Evolutionary conservation across 1,140 invertebrate genomes (phyloP), one percentile per base, ranked within the genome.

Genomic region (Zaprionus capensis): DNA sequence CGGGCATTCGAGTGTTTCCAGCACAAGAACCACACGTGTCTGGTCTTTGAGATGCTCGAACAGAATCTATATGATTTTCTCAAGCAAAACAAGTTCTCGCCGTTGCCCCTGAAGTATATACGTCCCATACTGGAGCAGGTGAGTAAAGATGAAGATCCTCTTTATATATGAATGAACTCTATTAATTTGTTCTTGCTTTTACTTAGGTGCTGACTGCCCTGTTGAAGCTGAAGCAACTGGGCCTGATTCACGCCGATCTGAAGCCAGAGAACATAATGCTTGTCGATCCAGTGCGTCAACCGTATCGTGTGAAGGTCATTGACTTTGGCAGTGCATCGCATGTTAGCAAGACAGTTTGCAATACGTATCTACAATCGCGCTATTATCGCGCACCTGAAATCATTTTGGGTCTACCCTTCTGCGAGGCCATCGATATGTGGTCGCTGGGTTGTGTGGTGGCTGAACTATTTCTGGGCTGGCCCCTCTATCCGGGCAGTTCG

Each of bases 191-290:
- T 6, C 0, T 7, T n/a, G n/a, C 17, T 66, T 14, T 14, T 1
- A 0, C 31, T 12, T 20, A 92, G 92, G 92, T 93, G 75, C 94
- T 99, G 80, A 99, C 99, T 15, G 99, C 99, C 77, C 95, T 99
- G 92, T 95, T 99, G 44, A 99, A 99, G 94, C 95, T 99, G 28
- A 94, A 98, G 96, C 98, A 99, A 97, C 95, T 99, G 87, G 99
- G 99, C 71, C 94, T 99, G 82, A 99, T 99, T 92, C 99, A 99
- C 94, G 99, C 99, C 62, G 99, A 99, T 94, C 94, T 99, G 76
- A 99, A 99, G 94, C 99, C 99, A 11, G 99, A 99, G 94, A 99
- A 99, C 93, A 99, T 99, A 86, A 99, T 99, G 99, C 94, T 99
- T 85, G 98, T 99, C 62, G 99, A 99, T 94, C 99, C 99, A 34